Percentiles rank a stretch among this genome's conserved stretches.
phyloP scores from a whole-genome alignment of 2,113 vertebrate genomes.

The Myotis lucifugus region DNA sequence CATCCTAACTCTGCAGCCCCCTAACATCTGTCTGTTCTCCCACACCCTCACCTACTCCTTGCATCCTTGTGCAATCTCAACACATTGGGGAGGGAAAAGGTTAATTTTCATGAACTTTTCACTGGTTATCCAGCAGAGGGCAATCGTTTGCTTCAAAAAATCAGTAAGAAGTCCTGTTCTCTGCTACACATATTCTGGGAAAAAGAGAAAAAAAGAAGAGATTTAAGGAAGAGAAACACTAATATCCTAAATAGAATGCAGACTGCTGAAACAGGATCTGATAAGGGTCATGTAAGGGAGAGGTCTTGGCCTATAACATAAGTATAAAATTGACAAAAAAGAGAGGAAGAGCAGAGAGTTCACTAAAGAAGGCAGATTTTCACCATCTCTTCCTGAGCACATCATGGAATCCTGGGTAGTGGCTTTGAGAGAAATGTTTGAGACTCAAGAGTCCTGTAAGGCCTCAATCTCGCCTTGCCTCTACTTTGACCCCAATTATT shows the following conservation, averaged over 20 bases:
- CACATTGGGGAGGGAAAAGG: background rate
- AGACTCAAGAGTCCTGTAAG: background rate
- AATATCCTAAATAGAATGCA: background rate
- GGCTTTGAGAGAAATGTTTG: slow-evolving; percentile 34
- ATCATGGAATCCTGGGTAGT: background rate
- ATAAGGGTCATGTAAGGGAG: background rate
- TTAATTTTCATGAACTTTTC: slow-evolving; percentile 15
- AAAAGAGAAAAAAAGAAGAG: background rate
- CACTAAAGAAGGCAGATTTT: slow-evolving; percentile 31
- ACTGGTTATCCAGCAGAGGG: slow-evolving; percentile 28
- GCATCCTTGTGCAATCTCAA: background rate
- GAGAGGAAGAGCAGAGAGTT: background rate
- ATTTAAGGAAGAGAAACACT: background rate
- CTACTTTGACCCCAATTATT: background rate
- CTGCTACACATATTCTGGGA: background rate
- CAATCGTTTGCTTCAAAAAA: slow-evolving; percentile 32
- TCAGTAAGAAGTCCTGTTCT: background rate
- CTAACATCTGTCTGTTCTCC: slow-evolving; percentile 27
- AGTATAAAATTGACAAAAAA: background rate
- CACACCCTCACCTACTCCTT: background rate
- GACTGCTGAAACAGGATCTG: background rate
- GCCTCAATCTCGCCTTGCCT: background rate
- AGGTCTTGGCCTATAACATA: background rate
- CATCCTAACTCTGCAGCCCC: background rate
- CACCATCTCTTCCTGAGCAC: background rate